phyloP scores from a whole-genome alignment of 1,140 invertebrate genomes.

The Chionoecetes opilio region DNA sequence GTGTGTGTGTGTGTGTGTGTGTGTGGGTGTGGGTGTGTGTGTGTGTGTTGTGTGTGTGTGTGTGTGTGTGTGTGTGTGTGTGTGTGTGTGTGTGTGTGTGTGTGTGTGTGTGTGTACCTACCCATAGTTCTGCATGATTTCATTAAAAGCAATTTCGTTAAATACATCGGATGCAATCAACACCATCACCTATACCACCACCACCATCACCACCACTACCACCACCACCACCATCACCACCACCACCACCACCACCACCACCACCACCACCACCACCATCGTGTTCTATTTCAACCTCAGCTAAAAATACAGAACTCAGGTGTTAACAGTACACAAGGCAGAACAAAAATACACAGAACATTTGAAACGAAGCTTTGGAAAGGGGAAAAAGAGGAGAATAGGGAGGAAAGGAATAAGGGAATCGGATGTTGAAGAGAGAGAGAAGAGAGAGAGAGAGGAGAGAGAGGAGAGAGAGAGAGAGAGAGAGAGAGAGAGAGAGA shows the following conservation, averaged over 20 bases:
- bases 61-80: too few species aligned
- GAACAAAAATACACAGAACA: neutral
- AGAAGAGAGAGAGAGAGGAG: slow-evolving; percentile 1
- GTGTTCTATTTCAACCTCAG: neutral
- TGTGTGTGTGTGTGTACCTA: neutral
- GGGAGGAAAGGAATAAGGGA: too few species aligned
- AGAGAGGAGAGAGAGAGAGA: neutral
- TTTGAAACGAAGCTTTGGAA: neutral
- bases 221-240: neutral
- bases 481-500: neutral
- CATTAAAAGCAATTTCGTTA: neutral
- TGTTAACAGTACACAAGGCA: neutral
- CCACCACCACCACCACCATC: neutral
- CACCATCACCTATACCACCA: neutral
- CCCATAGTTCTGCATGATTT: neutral
- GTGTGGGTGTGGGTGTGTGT: too few species aligned
- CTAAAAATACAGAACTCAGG: neutral
- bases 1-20: too few species aligned
- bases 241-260: neutral
- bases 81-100: neutral
- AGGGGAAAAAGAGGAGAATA: neutral
- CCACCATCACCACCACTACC: neutral
- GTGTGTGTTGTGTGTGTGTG: too few species aligned
- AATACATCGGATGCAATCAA: neutral
- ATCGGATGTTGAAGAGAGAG: neutral